These are phyloP conservation scores for Hyphantria cunea DNA, from an alignment of 1,140 invertebrate genomes.

Conservation along the genomic window DNA sequence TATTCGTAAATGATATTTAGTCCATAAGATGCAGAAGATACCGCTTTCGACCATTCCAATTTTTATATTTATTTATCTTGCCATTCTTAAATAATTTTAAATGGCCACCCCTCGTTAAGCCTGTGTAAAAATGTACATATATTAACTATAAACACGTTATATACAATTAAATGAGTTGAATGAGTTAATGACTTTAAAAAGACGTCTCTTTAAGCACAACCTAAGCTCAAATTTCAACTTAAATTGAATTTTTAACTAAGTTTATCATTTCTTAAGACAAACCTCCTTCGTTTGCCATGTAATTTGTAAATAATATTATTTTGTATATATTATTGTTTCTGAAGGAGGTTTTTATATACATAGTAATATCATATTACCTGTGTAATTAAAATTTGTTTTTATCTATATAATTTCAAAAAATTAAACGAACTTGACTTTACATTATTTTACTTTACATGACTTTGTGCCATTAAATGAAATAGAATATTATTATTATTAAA, in stretches of 20 bases:
- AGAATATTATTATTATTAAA: slow-evolving; percentile 12
- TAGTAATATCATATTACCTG: slow-evolving; percentile 27
- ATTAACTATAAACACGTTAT: slow-evolving; percentile 31
- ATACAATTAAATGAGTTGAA: too few relatives aligned
- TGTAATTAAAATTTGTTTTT: slow-evolving; percentile 19
- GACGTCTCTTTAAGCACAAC: slow-evolving; percentile 45
- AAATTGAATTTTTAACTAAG: slow-evolving; percentile 48
- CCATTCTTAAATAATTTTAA: slow-evolving; percentile 15
- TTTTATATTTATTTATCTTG: slow-evolving; percentile 8
- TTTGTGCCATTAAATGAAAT: slow-evolving; percentile 37
- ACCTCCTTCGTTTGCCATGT: slow-evolving; percentile 69
- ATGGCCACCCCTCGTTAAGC: slow-evolving; percentile 8
- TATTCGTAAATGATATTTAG: too few relatives aligned
- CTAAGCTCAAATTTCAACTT: slow-evolving; percentile 47
- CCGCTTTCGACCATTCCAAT: too few relatives aligned
- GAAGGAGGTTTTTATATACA: slow-evolving; percentile 30
- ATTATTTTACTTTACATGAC: too few relatives aligned
- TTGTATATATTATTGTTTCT: slow-evolving; percentile 37
- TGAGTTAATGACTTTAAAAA: slow-evolving; percentile 45
- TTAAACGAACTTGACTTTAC: too few relatives aligned
- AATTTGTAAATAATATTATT: slow-evolving; percentile 66
- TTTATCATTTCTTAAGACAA: slow-evolving; percentile 55
- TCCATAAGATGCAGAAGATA: too few relatives aligned
- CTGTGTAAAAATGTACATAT: slow-evolving; percentile 33
- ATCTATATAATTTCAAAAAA: slow-evolving; percentile 11